Conservation (phyloP, 2,797 vertebrate genomes). For the Nyctibius grandis region DNA sequence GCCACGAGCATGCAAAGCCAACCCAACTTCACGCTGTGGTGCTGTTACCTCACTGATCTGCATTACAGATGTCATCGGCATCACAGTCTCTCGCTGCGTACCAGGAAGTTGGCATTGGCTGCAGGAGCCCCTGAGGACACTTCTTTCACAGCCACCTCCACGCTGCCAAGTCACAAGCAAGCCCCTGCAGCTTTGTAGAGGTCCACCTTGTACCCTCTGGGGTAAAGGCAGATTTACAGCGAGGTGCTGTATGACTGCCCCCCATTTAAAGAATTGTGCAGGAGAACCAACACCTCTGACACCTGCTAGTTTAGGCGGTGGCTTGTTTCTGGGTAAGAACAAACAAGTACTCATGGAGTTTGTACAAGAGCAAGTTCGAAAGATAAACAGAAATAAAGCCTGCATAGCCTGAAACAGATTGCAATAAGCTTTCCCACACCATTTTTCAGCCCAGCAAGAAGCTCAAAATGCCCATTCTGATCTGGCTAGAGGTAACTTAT, state of each 20-base stretch:
- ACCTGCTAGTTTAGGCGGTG: background rate
- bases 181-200: background rate
- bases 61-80: background rate
- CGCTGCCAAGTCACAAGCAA: background rate
- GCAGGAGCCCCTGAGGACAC: background rate
- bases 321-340: background rate
- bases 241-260: no score
- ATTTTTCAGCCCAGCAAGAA: background rate
- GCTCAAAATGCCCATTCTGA: background rate
- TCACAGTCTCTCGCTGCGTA: accelerated
- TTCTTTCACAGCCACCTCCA: background rate
- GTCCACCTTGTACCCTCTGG: no score
- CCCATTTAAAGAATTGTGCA: background rate
- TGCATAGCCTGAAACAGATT: background rate
- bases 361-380: background rate
- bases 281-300: background rate
- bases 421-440: background rate
- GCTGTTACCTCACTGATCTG: background rate
- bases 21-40: accelerated
- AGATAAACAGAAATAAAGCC: background rate
- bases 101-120: background rate
- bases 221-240: background rate
- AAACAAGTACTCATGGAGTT: background rate
- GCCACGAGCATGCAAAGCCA: background rate
- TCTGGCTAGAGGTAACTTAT: background rate